Base-by-base conservation (phyloP, 2,797 vertebrate genomes). In the Trematomus bernacchii region DNA sequence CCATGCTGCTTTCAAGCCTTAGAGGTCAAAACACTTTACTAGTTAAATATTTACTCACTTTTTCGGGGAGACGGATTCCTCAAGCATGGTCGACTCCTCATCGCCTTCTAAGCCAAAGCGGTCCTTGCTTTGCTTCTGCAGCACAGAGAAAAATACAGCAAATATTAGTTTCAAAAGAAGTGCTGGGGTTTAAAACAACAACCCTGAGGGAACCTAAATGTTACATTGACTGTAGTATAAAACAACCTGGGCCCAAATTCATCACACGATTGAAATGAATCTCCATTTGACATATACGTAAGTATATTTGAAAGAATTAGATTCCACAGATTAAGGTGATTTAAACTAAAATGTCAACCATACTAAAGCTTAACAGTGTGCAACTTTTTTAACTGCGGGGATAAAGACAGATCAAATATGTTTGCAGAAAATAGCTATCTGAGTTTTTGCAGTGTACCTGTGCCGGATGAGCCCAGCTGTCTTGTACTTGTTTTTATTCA, bases 41-140 rank as follows among this genome's bases (percentile, higher is more conserved):
- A 12, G 37, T 43, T 43, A 42, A 46, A 54, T 4, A 62, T 68
- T 12, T 2, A 90, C 96, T 65, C 94, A 99, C 98, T 99, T 99
- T 93, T 99, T 99, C 0, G 98, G 98, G n/a, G 98, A 99, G 33
- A 99, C 97, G 0, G 98, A 99, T 90, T 99, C 98, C 89, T 99
- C 98, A n/a, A 99, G 92, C 98, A 99, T 99, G 23, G 98, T 99
- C 1, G 98, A 98, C 76, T 99, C 98, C 83, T 99, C 98, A 80
- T 99, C 98, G 0, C 98, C 98, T 82, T 99, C 98, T 81, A 99
- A 93, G 52, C 98, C 98, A 93, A 99, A 99, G 70, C 98, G 96
- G 83, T 99, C 98, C 82, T 99, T 99, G 90, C 98, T 99, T 95
- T 99, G 98, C 90, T 99, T 99, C 98, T 99, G 84, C 68, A 93